A percentile compares a stretch with the other conserved stretches of the same genome.
These are phyloP conservation scores for Lathamus discolor DNA, from an alignment of 2,113 vertebrate species.

Conservation along the genomic window DNA sequence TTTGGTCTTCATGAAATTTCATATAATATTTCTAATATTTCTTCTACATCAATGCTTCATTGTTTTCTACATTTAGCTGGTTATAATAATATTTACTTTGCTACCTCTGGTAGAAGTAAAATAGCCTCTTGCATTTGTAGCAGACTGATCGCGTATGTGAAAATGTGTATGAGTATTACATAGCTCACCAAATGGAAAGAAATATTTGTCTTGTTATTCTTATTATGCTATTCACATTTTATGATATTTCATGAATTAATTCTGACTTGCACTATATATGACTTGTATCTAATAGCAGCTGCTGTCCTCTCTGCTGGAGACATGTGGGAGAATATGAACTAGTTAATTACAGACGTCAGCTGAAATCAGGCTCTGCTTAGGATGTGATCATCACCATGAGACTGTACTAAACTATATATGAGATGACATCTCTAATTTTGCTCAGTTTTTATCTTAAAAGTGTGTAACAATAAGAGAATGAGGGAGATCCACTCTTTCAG, in stretches of 20 bases:
- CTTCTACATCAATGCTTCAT: not conserved
- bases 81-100: rapidly evolving
- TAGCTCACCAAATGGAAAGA: not conserved
- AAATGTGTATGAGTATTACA: not conserved
- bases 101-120: not conserved
- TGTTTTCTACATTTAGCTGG: not conserved
- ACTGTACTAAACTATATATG: not conserved
- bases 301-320: not conserved
- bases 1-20: not conserved
- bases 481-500: not conserved
- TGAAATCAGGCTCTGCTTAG: not conserved
- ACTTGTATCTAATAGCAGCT: not conserved
- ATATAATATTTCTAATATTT: not conserved
- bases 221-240: not conserved
- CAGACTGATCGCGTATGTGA: not conserved
- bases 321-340: not conserved
- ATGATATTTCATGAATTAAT: not conserved
- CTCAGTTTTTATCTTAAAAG: not conserved
- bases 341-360: not conserved
- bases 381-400: not conserved
- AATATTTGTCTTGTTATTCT: not conserved
- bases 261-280: not conserved
- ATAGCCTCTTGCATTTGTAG: not conserved
- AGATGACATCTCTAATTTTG: not conserved
- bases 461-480: not conserved